phyloP scores from a whole-genome alignment of 2,797 vertebrate species.

The Argentina silus region DNA sequence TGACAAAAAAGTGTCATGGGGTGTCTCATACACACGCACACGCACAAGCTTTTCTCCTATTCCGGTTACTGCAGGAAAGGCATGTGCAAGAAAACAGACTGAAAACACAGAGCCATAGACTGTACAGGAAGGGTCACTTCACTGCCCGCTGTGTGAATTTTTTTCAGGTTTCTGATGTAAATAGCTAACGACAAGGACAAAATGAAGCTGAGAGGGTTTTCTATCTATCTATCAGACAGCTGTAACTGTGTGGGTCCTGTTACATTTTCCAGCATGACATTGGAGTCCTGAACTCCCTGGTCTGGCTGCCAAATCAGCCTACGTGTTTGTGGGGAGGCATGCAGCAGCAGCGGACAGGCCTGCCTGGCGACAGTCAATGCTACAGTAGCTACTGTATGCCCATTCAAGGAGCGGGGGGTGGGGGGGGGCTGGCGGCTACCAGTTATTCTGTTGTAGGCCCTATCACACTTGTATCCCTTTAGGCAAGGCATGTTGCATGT shows the following conservation, averaged over 20 bases:
- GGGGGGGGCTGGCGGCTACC: not conserved
- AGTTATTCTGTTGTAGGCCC: too few relatives aligned
- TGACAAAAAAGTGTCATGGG: not conserved
- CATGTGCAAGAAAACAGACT: constrained; percentile 17
- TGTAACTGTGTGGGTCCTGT: constrained; percentile 71
- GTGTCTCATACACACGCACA: not conserved
- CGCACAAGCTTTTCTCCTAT: constrained; percentile 35
- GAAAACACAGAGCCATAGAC: not conserved
- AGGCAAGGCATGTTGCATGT: too few relatives aligned
- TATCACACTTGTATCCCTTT: too few relatives aligned
- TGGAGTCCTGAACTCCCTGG: constrained; percentile 55
- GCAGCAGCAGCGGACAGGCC: constrained; percentile 39
- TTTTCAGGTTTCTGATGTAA: constrained; percentile 2
- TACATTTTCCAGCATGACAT: constrained; percentile 75
- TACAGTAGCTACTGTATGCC: not conserved
- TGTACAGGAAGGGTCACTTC: not conserved
- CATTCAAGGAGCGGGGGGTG: not conserved
- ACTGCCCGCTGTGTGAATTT: constrained; percentile 21
- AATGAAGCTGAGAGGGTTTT: constrained; percentile 43
- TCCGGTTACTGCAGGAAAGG: constrained; percentile 25
- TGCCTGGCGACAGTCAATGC: constrained; percentile 32
- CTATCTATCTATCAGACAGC: constrained; percentile 57
- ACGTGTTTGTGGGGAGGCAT: constrained; percentile 51
- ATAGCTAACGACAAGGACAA: constrained; percentile 39
- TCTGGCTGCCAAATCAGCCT: constrained; percentile 61